Evolutionary conservation across 2,888 invertebrate species (phyloP), one percentile per base, ranked within the genome.

Genomic region (Hemaris fuciformis): DNA sequence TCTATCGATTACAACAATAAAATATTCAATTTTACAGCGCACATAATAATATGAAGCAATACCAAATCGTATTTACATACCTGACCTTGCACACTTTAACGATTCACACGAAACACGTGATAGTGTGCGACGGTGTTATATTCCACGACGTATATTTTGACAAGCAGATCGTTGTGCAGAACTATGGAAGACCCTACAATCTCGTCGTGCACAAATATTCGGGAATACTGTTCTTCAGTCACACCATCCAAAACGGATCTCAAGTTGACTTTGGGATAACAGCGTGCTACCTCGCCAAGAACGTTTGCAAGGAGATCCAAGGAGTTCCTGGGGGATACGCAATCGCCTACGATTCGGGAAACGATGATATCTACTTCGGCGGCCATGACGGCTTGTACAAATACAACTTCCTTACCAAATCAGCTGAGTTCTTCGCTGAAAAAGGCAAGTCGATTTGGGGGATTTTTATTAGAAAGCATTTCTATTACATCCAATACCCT

Each of bases 361-460:
- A 90, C 34, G 90, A 91, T n/a, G 88, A 89, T 31, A 76, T 91
- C 1, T 91, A 87, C 63, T 83, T 91, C 43, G 91, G 91, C 0
- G 91, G 90, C 0, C 88, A 91, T 48, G 81, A 89, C n/a, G 91
- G 91, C 0, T 87, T 91, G 3, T 91, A 88, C 67, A 88, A 86
- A 69, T 90, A 88, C 64, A 88, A 88, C 60, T 89, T 88, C 62
- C 62, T 86, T 0, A 83, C 82, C 0, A 83, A 80, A 67, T 53
- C 72, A 22, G 91, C 88, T 0, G 87, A 88, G 7, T 88, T 80
- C 60, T 91, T 88, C 66, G 83, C 81, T 0, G 89, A 89, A 74
- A 75, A 82, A 64, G 88, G 87, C 1, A 87, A 81, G 62, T 89
- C 89, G 1, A 84, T 91, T 4, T 91, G 91, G 90, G 80, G 75